These are phyloP conservation scores for Sinotaia quadrata DNA, from an alignment of 2,888 invertebrate genomes.

Conservation along the genomic window DNA sequence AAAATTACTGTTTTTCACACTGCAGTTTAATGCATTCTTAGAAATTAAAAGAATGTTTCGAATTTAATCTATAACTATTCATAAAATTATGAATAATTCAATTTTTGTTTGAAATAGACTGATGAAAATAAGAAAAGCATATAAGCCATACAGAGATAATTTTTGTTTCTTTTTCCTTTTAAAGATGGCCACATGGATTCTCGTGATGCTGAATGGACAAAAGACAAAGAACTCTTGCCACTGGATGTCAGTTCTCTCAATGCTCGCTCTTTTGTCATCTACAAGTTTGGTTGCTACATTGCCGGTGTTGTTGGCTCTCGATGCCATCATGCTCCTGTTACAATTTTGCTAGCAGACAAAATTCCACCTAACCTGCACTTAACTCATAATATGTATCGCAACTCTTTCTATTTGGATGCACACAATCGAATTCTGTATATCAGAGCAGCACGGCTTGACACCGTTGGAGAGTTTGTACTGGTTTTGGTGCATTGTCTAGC, in stretches of 20 bases:
- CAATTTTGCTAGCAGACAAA: conserved; percentile 67
- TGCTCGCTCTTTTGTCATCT: conserved; percentile 66
- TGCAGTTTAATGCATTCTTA: too few species aligned
- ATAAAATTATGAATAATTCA: too few species aligned
- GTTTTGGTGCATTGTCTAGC: conserved; percentile 67
- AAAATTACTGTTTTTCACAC: too few species aligned
- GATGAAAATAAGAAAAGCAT: too few species aligned
- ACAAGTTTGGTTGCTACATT: conserved; percentile 70
- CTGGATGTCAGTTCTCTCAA: conserved; percentile 67
- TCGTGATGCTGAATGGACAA: conserved; percentile 63
- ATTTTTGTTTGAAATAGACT: too few species aligned
- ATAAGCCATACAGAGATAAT: too few species aligned
- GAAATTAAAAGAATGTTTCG: too few species aligned
- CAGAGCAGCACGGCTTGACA: conserved; percentile 61
- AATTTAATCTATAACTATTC: too few species aligned
- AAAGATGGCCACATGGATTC: conserved; percentile 45
- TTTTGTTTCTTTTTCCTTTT: too few species aligned
- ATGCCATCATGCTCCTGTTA: conserved; percentile 65
- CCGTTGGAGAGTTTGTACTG: conserved; percentile 67
- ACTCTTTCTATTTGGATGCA: conserved; percentile 69
- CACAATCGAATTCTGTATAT: conserved; percentile 68
- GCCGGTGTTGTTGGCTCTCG: conserved; percentile 60
- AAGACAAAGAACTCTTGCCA: conserved; percentile 62
- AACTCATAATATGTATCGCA: conserved; percentile 64
- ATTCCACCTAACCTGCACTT: conserved; percentile 65